phyloP scores from a whole-genome alignment of 2,797 vertebrate species.

The Tokudaia tokunoshimensis region DNA sequence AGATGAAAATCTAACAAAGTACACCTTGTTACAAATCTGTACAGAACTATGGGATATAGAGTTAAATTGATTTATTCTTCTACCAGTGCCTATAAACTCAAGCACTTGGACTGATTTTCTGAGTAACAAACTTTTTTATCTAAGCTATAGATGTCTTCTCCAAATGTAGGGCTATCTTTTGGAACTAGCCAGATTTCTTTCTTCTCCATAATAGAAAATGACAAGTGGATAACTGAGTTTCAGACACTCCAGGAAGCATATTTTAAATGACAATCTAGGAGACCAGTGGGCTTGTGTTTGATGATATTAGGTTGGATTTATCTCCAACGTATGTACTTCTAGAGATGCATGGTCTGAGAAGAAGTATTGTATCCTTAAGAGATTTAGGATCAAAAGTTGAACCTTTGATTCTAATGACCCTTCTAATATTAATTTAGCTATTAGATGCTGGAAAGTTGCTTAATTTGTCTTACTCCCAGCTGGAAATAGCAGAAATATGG shows the following conservation, averaged over 20 bases:
- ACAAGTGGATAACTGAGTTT: background rate
- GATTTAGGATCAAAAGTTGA: background rate
- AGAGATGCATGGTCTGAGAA: background rate
- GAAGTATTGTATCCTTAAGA: background rate
- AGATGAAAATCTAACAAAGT: conserved; percentile 93
- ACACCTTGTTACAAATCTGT: conserved; percentile 92
- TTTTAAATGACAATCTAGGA: background rate
- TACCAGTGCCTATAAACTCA: conserved; percentile 86
- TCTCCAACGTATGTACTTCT: background rate
- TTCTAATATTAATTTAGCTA: background rate
- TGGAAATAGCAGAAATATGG: background rate
- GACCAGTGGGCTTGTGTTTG: background rate
- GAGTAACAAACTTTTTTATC: conserved; percentile 81
- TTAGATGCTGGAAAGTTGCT: background rate
- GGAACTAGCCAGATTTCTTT: conserved; percentile 80
- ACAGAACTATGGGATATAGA: conserved; percentile 88
- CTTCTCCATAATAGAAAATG: conserved; percentile 80
- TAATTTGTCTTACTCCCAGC: conserved; percentile 11
- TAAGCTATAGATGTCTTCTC: conserved; percentile 72
- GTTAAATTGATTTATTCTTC: conserved; percentile 90
- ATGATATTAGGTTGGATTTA: background rate
- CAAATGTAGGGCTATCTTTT: conserved; percentile 81
- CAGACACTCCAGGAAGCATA: background rate
- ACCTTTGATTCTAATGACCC: background rate
- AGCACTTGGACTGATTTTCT: conserved; percentile 85